Conservation (phyloP, 2,888 invertebrate species). For the Hirtodrosophila histrioides region DNA sequence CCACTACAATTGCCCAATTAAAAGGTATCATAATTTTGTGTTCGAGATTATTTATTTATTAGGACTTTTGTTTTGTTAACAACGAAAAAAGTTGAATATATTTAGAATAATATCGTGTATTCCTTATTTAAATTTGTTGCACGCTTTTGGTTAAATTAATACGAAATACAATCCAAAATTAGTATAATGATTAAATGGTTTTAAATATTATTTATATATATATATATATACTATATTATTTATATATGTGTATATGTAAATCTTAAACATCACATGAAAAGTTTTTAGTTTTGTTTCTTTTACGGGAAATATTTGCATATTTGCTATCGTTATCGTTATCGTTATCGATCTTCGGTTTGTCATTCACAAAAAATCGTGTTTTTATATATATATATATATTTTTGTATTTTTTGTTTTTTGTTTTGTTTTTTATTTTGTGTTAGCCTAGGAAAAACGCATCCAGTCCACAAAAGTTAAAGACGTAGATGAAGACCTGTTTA, state of each 20-base stretch:
- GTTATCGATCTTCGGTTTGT: constrained; percentile 33
- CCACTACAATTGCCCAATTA: no score
- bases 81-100: constrained; percentile 62
- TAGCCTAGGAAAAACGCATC: constrained; percentile 71
- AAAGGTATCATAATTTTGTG: constrained; percentile 21
- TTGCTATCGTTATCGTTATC: constrained; percentile 41
- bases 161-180: constrained; percentile 62
- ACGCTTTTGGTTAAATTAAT: constrained; percentile 35
- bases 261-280: constrained; percentile 81
- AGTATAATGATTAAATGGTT: constrained; percentile 55
- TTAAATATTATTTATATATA: constrained; percentile 31
- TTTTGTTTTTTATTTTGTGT: constrained; percentile 23
- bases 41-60: constrained; percentile 56
- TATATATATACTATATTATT: constrained; percentile 9
- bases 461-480: constrained; percentile 75
- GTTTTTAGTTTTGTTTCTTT: constrained; percentile 58
- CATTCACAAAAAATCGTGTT: constrained; percentile 36
- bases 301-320: constrained; percentile 46
- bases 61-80: constrained; percentile 43
- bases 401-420: not conserved
- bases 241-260: constrained; percentile 44
- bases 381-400: no score
- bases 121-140: constrained; percentile 36
- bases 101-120: constrained; percentile 54
- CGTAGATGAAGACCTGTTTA: constrained; percentile 73